Conservation (phyloP, 2,113 vertebrate genomes). For the Gymnocephalus cernua region DNA sequence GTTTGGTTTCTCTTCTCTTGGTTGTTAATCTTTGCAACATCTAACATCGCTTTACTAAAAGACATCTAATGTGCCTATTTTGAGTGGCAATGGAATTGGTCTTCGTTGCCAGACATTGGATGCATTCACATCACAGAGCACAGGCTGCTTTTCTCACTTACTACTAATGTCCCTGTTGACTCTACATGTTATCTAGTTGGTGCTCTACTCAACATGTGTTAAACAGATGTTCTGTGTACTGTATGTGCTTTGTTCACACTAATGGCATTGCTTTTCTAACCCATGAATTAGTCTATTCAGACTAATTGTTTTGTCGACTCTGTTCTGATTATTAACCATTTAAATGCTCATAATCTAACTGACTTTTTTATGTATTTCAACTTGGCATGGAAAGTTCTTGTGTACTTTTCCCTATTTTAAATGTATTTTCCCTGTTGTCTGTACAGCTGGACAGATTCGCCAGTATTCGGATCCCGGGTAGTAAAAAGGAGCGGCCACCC, state of each 20-base stretch:
- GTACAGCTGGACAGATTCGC: slow-evolving; percentile 90
- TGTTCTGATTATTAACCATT: slow-evolving; percentile 16
- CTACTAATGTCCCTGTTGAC: slow-evolving; percentile 27
- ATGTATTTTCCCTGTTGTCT: slow-evolving; percentile 48
- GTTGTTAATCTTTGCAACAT: slow-evolving; percentile 18
- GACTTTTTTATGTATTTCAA: background rate
- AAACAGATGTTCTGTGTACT: background rate
- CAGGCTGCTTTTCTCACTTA: slow-evolving; percentile 20
- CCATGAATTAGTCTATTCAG: background rate
- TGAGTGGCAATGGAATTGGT: slow-evolving; percentile 7
- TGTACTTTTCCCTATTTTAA: background rate
- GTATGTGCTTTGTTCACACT: slow-evolving; percentile 29
- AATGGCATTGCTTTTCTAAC: slow-evolving; percentile 3
- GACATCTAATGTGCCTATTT: slow-evolving; percentile 4
- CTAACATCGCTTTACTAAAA: slow-evolving; percentile 41
- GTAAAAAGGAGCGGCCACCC: slow-evolving; percentile 88
- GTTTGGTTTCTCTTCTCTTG: slow-evolving; percentile 1
- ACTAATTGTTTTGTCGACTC: background rate
- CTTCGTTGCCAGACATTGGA: background rate
- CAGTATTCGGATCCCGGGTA: slow-evolving; percentile 92
- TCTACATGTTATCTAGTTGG: background rate
- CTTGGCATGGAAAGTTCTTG: background rate
- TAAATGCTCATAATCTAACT: slow-evolving; percentile 11
- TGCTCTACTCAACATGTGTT: background rate
- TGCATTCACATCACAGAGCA: slow-evolving; percentile 11